These are phyloP conservation scores for Recurvirostra avosetta DNA, from an alignment of 2,113 vertebrate genomes.

Conservation along the genomic window DNA sequence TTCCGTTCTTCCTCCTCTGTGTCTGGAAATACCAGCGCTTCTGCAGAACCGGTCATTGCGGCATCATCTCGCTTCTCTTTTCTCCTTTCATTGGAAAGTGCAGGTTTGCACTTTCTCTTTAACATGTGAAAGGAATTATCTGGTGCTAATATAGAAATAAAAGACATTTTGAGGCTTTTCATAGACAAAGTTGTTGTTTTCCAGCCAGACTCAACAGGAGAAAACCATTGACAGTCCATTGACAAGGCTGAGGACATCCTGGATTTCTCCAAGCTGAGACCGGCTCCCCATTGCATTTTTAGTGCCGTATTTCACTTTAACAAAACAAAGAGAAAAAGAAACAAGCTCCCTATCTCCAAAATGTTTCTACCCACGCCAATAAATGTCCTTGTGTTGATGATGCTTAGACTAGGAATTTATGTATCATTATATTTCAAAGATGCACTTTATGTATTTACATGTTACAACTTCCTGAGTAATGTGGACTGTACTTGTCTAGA, in stretches of 20 bases:
- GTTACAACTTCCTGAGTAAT: slow-evolving; percentile 21
- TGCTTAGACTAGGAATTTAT: slow-evolving; percentile 16
- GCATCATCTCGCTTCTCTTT: fast-evolving
- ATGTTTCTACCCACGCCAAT: neutral
- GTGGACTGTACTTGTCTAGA: neutral
- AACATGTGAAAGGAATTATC: neutral
- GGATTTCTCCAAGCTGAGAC: neutral
- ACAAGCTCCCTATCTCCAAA: neutral
- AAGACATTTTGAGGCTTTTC: neutral
- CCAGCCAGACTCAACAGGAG: neutral
- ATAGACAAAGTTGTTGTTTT: neutral
- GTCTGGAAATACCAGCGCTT: neutral
- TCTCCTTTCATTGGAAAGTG: neutral
- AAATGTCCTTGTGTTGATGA: neutral
- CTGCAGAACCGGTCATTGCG: fast-evolving
- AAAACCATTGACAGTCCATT: neutral
- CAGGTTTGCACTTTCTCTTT: neutral
- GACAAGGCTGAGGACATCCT: neutral
- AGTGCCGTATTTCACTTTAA: neutral
- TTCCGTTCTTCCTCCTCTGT: fast-evolving
- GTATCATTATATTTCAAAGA: slow-evolving; percentile 35
- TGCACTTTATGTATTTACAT: neutral
- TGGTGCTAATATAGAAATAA: neutral
- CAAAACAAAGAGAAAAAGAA: neutral
- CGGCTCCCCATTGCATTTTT: fast-evolving